phyloP scores from a whole-genome alignment of 2,797 vertebrate species.

The Hydrophis major region DNA sequence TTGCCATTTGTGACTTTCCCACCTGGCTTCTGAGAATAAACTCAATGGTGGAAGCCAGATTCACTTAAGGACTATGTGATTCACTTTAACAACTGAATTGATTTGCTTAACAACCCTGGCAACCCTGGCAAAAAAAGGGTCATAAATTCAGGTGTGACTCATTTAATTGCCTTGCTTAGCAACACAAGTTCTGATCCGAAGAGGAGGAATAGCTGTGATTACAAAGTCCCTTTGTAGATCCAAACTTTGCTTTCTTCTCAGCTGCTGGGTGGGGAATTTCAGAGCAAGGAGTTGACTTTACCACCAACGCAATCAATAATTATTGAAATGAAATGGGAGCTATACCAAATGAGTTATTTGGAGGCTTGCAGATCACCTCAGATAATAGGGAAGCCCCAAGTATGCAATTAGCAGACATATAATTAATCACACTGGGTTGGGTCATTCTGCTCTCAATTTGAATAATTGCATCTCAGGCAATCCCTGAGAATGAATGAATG shows the following conservation, averaged over 20 bases:
- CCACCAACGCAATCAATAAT: constrained; percentile 27
- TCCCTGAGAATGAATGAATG: too few relatives aligned
- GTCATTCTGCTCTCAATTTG: background rate
- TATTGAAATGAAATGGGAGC: constrained; percentile 31
- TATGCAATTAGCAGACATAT: constrained; percentile 35
- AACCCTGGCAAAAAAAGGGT: too few relatives aligned
- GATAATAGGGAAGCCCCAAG: constrained; percentile 10
- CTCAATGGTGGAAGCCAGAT: too few relatives aligned
- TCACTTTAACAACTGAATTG: too few relatives aligned
- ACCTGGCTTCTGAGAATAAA: too few relatives aligned
- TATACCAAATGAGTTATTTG: constrained; percentile 32
- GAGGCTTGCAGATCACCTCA: constrained; percentile 31
- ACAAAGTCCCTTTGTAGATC: background rate
- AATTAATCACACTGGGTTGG: constrained; percentile 37
- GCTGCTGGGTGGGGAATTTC: background rate
- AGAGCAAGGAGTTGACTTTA: background rate
- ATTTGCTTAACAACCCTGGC: too few relatives aligned
- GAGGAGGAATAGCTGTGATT: background rate
- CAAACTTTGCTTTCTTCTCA: constrained; percentile 21
- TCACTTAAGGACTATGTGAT: too few relatives aligned
- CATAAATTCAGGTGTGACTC: too few relatives aligned
- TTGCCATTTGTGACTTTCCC: too few relatives aligned
- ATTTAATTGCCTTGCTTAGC: too few relatives aligned
- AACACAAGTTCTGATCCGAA: background rate
- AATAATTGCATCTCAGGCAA: constrained; percentile 7